Evolutionary conservation across 2,888 invertebrate genomes (phyloP).

Genomic region (Erynnis tages): DNA sequence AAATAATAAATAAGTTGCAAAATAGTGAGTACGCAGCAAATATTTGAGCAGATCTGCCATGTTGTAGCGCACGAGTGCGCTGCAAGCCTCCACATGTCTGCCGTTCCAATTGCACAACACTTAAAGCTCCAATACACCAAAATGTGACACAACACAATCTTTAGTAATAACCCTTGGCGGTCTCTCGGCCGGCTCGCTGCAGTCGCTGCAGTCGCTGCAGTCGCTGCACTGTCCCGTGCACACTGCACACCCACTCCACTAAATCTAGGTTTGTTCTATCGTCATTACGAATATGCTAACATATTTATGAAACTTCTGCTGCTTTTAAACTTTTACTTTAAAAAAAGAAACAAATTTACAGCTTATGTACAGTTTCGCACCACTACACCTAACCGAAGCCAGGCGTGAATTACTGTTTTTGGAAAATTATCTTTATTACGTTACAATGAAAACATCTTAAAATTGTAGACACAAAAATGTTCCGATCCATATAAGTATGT

Average conservation of each 20-base stretch:
- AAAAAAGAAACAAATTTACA: conserved; percentile 1
- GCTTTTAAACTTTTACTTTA: not conserved
- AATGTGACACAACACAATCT: conserved; percentile 49
- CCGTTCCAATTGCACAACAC: conserved; percentile 45
- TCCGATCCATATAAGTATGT: no score
- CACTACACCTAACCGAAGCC: no score
- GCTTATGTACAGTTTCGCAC: conserved; percentile 15
- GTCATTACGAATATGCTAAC: conserved; percentile 1
- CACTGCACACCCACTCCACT: conserved; percentile 38
- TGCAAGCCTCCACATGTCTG: conserved; percentile 47
- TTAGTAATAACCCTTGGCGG: conserved; percentile 34
- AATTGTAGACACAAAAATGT: no score
- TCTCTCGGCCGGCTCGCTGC: no score
- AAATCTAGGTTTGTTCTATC: conserved; percentile 16
- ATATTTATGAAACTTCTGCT: conserved; percentile 3
- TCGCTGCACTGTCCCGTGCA: no score
- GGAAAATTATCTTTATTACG: no score
- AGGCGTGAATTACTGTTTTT: no score
- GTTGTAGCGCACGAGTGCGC: conserved; percentile 36
- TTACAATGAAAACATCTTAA: no score
- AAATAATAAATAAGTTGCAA: conserved; percentile 78
- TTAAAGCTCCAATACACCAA: conserved; percentile 50
- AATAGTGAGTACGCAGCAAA: conserved; percentile 65
- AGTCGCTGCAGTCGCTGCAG: no score
- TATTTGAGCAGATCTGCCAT: conserved; percentile 41